These are phyloP conservation scores for Planiliza haematocheilus DNA, from an alignment of 2,113 vertebrate genomes.

Conservation along the genomic window DNA sequence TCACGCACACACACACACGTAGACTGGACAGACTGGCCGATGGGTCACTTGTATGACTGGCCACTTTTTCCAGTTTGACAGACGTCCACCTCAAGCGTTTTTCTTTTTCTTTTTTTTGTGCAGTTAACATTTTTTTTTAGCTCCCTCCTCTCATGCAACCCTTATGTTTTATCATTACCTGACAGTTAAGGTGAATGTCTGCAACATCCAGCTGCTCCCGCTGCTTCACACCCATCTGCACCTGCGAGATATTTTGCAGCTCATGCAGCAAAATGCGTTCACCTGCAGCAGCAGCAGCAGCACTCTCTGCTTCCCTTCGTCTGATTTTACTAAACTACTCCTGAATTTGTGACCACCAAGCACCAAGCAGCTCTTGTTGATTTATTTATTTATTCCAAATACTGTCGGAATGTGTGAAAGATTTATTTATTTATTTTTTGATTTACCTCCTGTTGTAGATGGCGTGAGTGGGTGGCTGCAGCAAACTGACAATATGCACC, in stretches of 20 bases:
- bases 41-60: background rate
- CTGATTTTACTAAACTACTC: background rate
- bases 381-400: background rate
- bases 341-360: background rate
- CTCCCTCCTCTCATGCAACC: background rate
- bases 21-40: background rate
- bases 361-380: background rate
- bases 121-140: too few species aligned
- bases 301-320: background rate
- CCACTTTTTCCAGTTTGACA: background rate
- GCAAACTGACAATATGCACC: constrained; percentile 24
- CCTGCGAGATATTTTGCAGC: constrained; percentile 7
- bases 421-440: background rate
- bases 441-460: constrained; percentile 24
- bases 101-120: too few species aligned
- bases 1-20: background rate
- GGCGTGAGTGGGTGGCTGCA: constrained; percentile 15
- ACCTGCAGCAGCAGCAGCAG: background rate
- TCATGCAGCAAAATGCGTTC: background rate
- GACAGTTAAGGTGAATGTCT: constrained; percentile 13
- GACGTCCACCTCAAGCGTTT: background rate
- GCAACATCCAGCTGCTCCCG: constrained; percentile 20
- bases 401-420: background rate
- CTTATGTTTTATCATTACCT: background rate
- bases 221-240: constrained; percentile 15